Evolutionary conservation across 2,113 vertebrate genomes (phyloP).

Genomic region (Lycocorax pyrrhopterus): DNA sequence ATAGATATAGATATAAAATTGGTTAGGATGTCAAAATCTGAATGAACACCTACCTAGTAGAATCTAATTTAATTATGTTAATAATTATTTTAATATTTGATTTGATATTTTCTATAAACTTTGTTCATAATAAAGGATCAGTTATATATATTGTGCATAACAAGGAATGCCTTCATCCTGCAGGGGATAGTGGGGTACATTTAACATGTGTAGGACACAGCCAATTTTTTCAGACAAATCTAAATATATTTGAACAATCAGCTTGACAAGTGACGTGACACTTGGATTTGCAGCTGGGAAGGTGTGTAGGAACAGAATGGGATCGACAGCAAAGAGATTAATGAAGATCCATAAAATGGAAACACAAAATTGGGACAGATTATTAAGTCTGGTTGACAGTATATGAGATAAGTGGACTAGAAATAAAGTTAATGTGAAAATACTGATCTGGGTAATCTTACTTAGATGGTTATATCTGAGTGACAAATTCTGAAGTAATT

Average conservation of each 20-base stretch:
- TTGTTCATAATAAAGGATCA: neutral
- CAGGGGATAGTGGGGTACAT: neutral
- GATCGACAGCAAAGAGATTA: neutral
- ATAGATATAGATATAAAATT: neutral
- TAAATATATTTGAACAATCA: neutral
- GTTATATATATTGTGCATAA: neutral
- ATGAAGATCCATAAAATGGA: neutral
- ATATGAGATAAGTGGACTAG: neutral
- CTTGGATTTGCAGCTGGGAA: neutral
- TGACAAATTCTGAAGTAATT: neutral
- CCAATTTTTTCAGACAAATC: neutral
- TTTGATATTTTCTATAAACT: neutral
- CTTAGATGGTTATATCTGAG: neutral
- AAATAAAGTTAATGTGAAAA: constrained; percentile 9
- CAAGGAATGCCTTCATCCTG: neutral
- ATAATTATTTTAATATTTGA: neutral
- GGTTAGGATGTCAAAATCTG: neutral
- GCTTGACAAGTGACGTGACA: neutral
- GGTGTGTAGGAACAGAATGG: neutral
- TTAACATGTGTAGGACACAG: neutral
- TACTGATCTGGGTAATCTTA: neutral
- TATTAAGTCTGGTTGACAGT: neutral
- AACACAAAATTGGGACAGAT: neutral
- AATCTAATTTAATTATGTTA: neutral
- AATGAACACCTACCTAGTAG: neutral